Base-by-base conservation (phyloP, 2,888 invertebrate species). In the Bombylius major region DNA sequence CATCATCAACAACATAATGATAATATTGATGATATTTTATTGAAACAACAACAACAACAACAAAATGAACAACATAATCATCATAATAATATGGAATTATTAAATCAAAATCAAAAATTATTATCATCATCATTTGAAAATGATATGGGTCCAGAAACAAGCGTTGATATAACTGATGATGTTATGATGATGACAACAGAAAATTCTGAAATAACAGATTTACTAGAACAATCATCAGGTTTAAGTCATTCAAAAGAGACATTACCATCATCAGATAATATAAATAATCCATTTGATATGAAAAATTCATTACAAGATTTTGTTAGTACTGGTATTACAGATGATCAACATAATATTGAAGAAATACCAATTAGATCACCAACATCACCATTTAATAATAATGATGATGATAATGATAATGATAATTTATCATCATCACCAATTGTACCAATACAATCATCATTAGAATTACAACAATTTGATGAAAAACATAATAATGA, bases 141-240 rank as follows among this genome's bases (percentile, higher is more conserved):
- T 59, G 84, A 87, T 70, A 78, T 86, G 61, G 87, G 87, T 5
- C 86, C 86, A 1, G 87, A 87, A 75, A 86, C 86, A 1, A 83
- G 86, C 61, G 86, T 87, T 11, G 87, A 87, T 70, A 79, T 80
- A 34, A 78, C 81, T 55, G 78, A 81, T 61, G 82, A 81, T 57
- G 60, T 58, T 58, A 75, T 74, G 5, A 62, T 62, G 62, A 54
- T 59, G 56, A 39, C 33, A n/a, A 62, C 62, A 53, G 62, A 62
- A 47, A 61, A 60, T 55, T 61, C 62, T 48, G 61, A 62, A 48
- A 62, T 61, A 47, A 59, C 59, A 55, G 58, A 62, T 57, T 58
- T 59, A 33, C 49, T 60, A 9, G 60, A 60, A 51, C n/a, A 45
- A 14, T 61, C 60, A 50, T 63, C 63, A 49, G 58, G 61, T 1